A percentile compares a stretch with the other conserved stretches of the same genome.
phyloP scores from a whole-genome alignment of 2,888 invertebrate species.

The Carterocephalus palaemon region DNA sequence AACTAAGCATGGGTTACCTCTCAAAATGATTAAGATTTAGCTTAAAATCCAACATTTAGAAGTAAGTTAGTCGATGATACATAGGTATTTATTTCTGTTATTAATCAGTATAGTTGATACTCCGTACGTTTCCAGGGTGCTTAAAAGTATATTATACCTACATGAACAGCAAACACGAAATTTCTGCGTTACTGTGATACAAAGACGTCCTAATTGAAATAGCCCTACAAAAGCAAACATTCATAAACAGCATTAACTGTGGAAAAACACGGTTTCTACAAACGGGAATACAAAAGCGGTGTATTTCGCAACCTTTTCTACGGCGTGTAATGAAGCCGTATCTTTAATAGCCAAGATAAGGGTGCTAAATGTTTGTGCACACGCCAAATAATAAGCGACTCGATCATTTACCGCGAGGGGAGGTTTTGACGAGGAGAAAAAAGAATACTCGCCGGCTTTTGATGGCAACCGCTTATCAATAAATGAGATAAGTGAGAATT shows the following conservation, averaged over 20 bases:
- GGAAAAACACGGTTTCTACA: conserved; percentile 36
- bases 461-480: conserved; percentile 55
- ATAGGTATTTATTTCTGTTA: too few relatives aligned
- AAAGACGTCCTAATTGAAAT: conserved; percentile 32
- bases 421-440: conserved; percentile 58
- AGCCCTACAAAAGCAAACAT: conserved; percentile 27
- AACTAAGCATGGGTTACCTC: too few relatives aligned
- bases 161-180: too few relatives aligned
- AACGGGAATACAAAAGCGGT: conserved; percentile 43
- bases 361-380: conserved; percentile 76
- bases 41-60: too few relatives aligned
- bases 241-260: conserved; percentile 37
- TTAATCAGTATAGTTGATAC: too few relatives aligned
- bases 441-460: conserved; percentile 47
- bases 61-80: too few relatives aligned
- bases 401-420: conserved; percentile 73
- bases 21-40: too few relatives aligned
- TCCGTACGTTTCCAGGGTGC: too few relatives aligned
- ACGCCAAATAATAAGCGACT: conserved; percentile 76
- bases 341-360: conserved; percentile 76
- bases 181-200: too few relatives aligned
- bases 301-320: conserved; percentile 44
- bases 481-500: conserved; percentile 59
- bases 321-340: conserved; percentile 73
- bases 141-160: too few relatives aligned